phyloP scores from a whole-genome alignment of 2,888 invertebrate genomes.

The Cetonia aurata region DNA sequence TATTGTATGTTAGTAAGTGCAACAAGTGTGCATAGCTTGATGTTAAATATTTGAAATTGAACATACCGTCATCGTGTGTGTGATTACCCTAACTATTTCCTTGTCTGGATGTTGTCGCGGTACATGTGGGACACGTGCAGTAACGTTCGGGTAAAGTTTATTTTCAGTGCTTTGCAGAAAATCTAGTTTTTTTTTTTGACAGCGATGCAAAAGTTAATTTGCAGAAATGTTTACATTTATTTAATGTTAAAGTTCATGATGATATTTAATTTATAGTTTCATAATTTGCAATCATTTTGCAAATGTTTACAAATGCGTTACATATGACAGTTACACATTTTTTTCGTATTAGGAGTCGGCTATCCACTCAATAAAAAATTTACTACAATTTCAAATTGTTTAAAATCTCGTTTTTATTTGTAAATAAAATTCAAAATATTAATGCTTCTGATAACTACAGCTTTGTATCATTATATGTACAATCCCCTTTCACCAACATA shows the following conservation, averaged over 20 bases:
- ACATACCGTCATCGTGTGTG: slow-evolving; percentile 9
- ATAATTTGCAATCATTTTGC: no score
- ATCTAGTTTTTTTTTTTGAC: slow-evolving; percentile 9
- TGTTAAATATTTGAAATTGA: slow-evolving; percentile 34
- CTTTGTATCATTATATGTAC: no score
- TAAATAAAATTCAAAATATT: no score
- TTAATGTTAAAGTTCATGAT: neutral
- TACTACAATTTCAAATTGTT: no score
- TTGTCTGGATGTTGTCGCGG: neutral
- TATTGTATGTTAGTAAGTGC: slow-evolving; percentile 3
- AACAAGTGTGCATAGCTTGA: slow-evolving; percentile 10
- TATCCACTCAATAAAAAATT: no score
- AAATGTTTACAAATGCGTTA: no score
- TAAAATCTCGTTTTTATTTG: no score
- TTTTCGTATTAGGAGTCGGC: no score
- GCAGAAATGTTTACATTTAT: slow-evolving; percentile 13
- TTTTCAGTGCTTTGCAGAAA: slow-evolving; percentile 3
- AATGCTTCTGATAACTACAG: no score
- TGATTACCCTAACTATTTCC: slow-evolving; percentile 4
- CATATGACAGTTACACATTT: no score
- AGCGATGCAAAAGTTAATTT: slow-evolving; percentile 1
- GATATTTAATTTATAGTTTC: no score
- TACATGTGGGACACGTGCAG: neutral
- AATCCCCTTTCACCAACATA: no score
- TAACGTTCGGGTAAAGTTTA: slow-evolving; percentile 13